phyloP scores from a whole-genome alignment of 2,888 invertebrate species.

The Dryomyza anilis region DNA sequence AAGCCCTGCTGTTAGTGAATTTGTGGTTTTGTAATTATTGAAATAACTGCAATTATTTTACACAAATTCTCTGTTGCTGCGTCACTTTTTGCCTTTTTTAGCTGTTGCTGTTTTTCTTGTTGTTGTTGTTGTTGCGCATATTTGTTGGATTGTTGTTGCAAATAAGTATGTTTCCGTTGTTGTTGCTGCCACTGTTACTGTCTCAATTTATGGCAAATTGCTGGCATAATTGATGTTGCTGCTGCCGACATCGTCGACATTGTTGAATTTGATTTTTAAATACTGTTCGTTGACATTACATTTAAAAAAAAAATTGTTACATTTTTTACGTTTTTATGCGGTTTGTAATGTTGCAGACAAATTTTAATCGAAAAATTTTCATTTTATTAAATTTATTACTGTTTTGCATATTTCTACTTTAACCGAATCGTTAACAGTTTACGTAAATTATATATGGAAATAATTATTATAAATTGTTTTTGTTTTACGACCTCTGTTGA shows the following conservation, averaged over 20 bases:
- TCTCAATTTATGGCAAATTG: conserved; percentile 53
- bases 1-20: conserved; percentile 48
- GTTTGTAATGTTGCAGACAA: conserved; percentile 40
- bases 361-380: too few species aligned
- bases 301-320: conserved; percentile 35
- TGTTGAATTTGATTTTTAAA: too few species aligned
- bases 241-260: neutral
- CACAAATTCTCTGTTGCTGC: conserved; percentile 24
- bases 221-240: conserved; percentile 10
- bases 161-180: conserved; percentile 37
- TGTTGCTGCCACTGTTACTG: conserved; percentile 40
- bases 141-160: neutral
- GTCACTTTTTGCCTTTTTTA: conserved; percentile 17
- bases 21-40: conserved; percentile 60
- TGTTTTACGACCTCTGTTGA: too few species aligned
- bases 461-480: too few species aligned
- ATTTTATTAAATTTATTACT: too few species aligned
- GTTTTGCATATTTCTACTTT: too few species aligned
- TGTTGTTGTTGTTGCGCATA: conserved; percentile 4
- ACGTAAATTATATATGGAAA: too few species aligned
- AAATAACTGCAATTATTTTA: conserved; percentile 50
- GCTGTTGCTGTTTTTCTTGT: conserved; percentile 12
- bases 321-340: conserved; percentile 30
- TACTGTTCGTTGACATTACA: conserved; percentile 44
- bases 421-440: too few species aligned